Evolutionary conservation across 2,113 vertebrate species (phyloP), one percentile per base, ranked within the genome.

Genomic region (Speoplatyrhinus poulsoni): DNA sequence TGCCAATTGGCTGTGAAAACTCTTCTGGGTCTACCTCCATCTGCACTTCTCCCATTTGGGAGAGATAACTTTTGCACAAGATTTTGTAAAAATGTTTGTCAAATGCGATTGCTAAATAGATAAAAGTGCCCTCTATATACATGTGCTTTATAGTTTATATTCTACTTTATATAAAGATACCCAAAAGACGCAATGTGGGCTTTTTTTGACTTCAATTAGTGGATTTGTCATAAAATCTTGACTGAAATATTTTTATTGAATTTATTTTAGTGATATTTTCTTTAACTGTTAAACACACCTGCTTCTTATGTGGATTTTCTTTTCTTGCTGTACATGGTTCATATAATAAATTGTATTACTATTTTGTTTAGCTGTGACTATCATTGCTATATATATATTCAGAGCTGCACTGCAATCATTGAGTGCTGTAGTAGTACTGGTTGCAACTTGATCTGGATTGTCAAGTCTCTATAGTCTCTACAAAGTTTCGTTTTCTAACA

Each of bases 41-140:
- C 9, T 41, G 0, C 9, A 26, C 67, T 64, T 83, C 79, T 58
- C 57, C 78, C 3, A 72, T 60, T n/a, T 59, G 57, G 13, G 66
- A 78, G 46, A 70, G 71, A 73, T 85, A 52, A 87, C n/a, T 60
- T n/a, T 67, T 77, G 72, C 74, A 85, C 77, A 60, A 52, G 6
- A 50, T 7, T 50, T 16, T 62, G 46, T 1, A 17, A 19, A 4
- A 36, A 16, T 32, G 13, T 72, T 76, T 56, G 73, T 76, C 47
- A 0, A 62, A 76, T 73, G 75, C 77, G 73, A 78, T 60, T 41
- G 3, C 15, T n/a, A 15, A 56, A 56, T 17, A 19, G 17, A 10
- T 17, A 19, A 4, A 56, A 17, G 13, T 15, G 36, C 1, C 7
- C 36, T 41, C 7, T 26, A 26, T 3, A 26, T 2, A 26, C 26